Evolutionary conservation across 2,113 vertebrate species (phyloP), one percentile per base, ranked within the genome.

Genomic region (Pluvianellus socialis): DNA sequence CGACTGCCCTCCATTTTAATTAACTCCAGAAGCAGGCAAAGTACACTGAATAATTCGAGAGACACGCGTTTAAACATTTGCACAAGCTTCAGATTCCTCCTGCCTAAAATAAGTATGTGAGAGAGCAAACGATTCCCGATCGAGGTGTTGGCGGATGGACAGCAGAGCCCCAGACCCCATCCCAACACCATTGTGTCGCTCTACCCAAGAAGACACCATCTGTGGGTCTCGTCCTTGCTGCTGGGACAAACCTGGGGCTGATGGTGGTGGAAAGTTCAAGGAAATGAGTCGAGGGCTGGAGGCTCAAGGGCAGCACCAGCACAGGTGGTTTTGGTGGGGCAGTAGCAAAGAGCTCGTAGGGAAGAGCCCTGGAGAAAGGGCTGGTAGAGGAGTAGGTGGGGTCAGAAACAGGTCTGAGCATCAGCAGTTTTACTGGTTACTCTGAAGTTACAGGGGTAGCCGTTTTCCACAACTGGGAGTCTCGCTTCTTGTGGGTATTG

Each of bases 31-130:
- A 92, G 86, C 61, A 94, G 84, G 50, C 81, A 92, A 33, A 86
- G 90, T 23, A 42, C 61, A n/a, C 84, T 67, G 86, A 94, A 92
- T 94, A 84, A 97, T 94, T 95, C 79, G 72, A 84, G 32, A 73
- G 88, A 93, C 33, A 9, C 5, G 62, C 89, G 81, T 90, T 95
- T 86, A 94, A 97, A 96, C 88, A 92, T 86, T 96, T 88, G 88
- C 91, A 90, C 73, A 74, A 93, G 88, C 77, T 71, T 84, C 65
- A 55, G 68, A 76, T 95, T 96, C 68, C 75, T 97, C 68, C 75
- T 55, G 66, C 55, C 79, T 93, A 35, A 93, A 94, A 68, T 38
- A 79, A 75, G 32, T 8, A 58, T 75, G 65, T 30, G 86, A 88
- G 81, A 80, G 77, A 66, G 83, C 65, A 76, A 68, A 66, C 7